Evolutionary conservation across 1,140 invertebrate species (phyloP).

Genomic region (Pseudomyrmex pallidus): DNA sequence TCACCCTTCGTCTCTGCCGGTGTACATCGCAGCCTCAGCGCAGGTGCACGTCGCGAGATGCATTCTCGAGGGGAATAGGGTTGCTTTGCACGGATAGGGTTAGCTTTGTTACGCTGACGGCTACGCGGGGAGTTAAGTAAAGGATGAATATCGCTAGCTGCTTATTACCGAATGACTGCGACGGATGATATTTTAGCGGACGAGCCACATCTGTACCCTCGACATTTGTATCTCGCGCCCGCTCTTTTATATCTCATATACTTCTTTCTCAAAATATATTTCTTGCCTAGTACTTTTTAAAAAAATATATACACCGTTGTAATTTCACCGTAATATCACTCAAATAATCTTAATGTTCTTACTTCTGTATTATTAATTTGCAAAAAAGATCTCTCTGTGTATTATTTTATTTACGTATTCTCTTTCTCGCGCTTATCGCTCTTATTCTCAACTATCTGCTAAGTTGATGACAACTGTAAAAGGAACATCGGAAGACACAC

Average conservation of each 20-base stretch:
- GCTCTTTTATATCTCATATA: background rate
- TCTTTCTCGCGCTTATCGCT: background rate
- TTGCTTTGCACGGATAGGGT: conserved; percentile 60
- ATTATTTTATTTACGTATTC: too few relatives aligned
- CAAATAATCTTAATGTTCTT: background rate
- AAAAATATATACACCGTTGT: background rate
- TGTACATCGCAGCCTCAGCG: conserved; percentile 65
- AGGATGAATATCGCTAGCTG: conserved; percentile 65
- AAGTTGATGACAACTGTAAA: conserved; percentile 2
- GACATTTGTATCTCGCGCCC: background rate
- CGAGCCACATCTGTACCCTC: conserved; percentile 6
- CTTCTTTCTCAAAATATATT: background rate
- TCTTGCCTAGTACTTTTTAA: background rate
- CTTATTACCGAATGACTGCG: conserved; percentile 70
- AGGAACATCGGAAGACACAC: background rate
- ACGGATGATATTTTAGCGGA: conserved; percentile 57
- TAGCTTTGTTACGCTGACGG: conserved; percentile 66
- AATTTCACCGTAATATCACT: background rate
- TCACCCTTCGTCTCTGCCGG: conserved; percentile 35
- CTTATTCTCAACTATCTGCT: too few relatives aligned
- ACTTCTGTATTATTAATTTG: background rate
- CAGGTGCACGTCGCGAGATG: conserved; percentile 71
- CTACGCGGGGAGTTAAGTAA: conserved; percentile 65
- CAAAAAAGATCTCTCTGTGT: too few relatives aligned
- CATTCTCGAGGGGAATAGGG: conserved; percentile 69